A percentile compares a stretch with the other conserved stretches of the same genome.
Conservation (phyloP, 2,797 vertebrate species). For the Danio tinwini region DNA sequence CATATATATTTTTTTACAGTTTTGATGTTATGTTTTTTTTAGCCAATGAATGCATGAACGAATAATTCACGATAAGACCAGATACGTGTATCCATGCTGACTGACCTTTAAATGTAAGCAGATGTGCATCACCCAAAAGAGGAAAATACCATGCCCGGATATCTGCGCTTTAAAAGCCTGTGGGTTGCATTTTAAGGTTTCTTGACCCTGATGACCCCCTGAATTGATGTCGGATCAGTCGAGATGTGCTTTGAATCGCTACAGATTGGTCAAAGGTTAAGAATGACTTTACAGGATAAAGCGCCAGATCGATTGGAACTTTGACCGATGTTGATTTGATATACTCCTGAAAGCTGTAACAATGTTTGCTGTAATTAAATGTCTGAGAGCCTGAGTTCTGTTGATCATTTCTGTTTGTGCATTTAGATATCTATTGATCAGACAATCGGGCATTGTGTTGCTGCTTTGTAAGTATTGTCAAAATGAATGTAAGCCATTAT, state of each 20-base stretch:
- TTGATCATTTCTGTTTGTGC: neutral
- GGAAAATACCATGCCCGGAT: neutral
- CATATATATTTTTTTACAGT: too few species aligned
- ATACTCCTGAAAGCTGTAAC: neutral
- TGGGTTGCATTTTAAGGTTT: conserved; percentile 2
- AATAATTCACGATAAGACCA: neutral
- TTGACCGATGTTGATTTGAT: conserved; percentile 11
- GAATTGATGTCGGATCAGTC: neutral
- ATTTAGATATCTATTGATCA: conserved; percentile 17
- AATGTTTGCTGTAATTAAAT: neutral
- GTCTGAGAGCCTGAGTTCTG: neutral
- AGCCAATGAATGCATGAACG: neutral
- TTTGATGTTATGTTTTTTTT: neutral
- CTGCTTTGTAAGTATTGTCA: neutral
- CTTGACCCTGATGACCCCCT: neutral
- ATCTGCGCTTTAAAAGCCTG: neutral
- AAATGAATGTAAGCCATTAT: neutral
- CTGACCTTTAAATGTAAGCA: neutral
- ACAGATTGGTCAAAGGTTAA: neutral
- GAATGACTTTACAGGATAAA: neutral
- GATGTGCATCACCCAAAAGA: neutral
- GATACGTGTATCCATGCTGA: neutral
- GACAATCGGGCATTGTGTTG: neutral
- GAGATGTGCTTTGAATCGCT: neutral
- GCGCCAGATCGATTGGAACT: neutral